Percentiles rank a stretch among this genome's conserved stretches.
Conservation (phyloP, 2,113 vertebrate species). For the Phalacrocorax brasilianus region DNA sequence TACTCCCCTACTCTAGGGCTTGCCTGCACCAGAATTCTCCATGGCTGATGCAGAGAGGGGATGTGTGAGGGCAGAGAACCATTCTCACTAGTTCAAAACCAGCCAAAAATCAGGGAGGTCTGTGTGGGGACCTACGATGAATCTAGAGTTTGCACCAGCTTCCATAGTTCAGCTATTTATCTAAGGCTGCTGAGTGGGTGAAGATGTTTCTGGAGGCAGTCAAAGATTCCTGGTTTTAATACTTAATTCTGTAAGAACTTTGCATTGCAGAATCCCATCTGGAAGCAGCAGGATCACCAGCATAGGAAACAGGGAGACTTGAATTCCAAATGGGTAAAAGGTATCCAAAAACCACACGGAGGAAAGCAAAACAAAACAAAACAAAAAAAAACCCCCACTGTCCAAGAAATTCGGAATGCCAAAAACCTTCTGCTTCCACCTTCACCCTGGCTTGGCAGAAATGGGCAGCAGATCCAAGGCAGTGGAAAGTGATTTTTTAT, state of each 20-base stretch:
- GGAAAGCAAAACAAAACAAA: not conserved
- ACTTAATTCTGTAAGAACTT: not conserved
- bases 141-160: not conserved
- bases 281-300: conserved; percentile 8
- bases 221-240: not conserved
- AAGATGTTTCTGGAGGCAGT: not conserved
- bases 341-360: not conserved
- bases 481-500: not conserved
- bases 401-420: conserved; percentile 28
- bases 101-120: not conserved
- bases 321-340: conserved; percentile 58
- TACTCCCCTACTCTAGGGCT: not conserved
- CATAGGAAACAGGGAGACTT: not conserved
- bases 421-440: conserved; percentile 16
- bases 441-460: not conserved
- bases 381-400: not conserved
- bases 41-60: not conserved
- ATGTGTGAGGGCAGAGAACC: not conserved
- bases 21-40: not conserved
- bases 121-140: not conserved
- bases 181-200: not conserved
- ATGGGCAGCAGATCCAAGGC: not conserved
- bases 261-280: conserved; percentile 3
- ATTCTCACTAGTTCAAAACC: not conserved
- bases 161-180: not conserved